phyloP scores from a whole-genome alignment of 2,888 invertebrate species.

The Megamerina dolium region DNA sequence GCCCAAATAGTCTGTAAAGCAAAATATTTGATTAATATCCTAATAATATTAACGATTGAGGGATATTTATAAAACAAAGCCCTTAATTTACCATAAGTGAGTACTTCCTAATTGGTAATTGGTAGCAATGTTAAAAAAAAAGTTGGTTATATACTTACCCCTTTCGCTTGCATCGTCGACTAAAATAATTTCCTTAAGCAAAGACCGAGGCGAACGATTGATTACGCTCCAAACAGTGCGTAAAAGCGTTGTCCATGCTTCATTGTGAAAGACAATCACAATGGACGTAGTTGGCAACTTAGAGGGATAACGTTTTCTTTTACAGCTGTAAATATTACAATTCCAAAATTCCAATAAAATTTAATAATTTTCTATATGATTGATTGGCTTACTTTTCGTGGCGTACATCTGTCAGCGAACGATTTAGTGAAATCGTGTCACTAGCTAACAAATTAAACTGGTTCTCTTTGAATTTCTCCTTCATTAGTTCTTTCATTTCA shows the following conservation, averaged over 20 bases:
- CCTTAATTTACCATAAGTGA: no score
- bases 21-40: slow-evolving; percentile 1
- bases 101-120: no score
- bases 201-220: slow-evolving; percentile 80
- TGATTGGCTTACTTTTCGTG: slow-evolving; percentile 71
- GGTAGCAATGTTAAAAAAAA: no score
- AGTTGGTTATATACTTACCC: slow-evolving; percentile 52
- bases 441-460: slow-evolving; percentile 98
- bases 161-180: slow-evolving; percentile 97
- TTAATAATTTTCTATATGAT: not conserved
- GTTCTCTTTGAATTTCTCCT: slow-evolving; percentile 95
- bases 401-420: slow-evolving; percentile 90
- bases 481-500: slow-evolving; percentile 79
- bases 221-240: slow-evolving; percentile 97
- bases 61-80: not conserved
- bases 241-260: slow-evolving; percentile 95
- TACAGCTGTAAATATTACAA: slow-evolving; percentile 57
- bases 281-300: slow-evolving; percentile 89
- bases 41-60: not conserved
- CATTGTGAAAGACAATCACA: slow-evolving; percentile 98
- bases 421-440: slow-evolving; percentile 94
- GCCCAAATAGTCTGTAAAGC: slow-evolving; percentile 72
- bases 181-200: slow-evolving; percentile 90
- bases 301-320: slow-evolving; percentile 68
- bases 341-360: slow-evolving; percentile 14